A percentile compares a stretch with the other conserved stretches of the same genome.
phyloP scores from a whole-genome alignment of 2,888 invertebrate species.

The Epistrophe eligans region DNA sequence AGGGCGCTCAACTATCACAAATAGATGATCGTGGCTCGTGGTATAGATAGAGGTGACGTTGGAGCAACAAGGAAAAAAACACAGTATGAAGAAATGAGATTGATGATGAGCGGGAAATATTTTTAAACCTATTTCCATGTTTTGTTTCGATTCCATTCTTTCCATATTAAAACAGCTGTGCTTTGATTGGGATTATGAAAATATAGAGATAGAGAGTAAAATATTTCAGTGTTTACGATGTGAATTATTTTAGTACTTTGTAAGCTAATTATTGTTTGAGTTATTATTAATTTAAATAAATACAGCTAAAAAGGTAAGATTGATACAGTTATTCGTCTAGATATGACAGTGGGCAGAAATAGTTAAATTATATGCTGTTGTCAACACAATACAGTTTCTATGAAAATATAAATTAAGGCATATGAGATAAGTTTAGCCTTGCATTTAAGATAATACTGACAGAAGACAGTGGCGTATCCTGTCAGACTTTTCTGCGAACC shows the following conservation, averaged over 20 bases:
- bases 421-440: no score
- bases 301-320: no score
- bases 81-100: not conserved
- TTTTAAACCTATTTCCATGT: slow-evolving; percentile 19
- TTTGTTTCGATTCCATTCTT: slow-evolving; percentile 49
- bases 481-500: no score
- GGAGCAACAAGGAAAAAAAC: not conserved
- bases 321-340: no score
- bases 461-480: no score
- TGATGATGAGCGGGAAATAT: slow-evolving; percentile 23
- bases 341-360: no score
- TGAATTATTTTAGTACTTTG: not conserved
- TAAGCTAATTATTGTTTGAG: not conserved
- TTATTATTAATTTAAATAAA: no score
- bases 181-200: slow-evolving; percentile 3
- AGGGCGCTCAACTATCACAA: not conserved
- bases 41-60: not conserved
- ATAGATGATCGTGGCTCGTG: not conserved
- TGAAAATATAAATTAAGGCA: no score
- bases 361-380: no score
- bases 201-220: not conserved
- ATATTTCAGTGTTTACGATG: slow-evolving; percentile 7
- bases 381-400: no score
- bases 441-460: no score
- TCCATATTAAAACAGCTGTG: slow-evolving; percentile 46